Conservation (phyloP, 2,888 invertebrate genomes). For the Nyleta sp. region DNA sequence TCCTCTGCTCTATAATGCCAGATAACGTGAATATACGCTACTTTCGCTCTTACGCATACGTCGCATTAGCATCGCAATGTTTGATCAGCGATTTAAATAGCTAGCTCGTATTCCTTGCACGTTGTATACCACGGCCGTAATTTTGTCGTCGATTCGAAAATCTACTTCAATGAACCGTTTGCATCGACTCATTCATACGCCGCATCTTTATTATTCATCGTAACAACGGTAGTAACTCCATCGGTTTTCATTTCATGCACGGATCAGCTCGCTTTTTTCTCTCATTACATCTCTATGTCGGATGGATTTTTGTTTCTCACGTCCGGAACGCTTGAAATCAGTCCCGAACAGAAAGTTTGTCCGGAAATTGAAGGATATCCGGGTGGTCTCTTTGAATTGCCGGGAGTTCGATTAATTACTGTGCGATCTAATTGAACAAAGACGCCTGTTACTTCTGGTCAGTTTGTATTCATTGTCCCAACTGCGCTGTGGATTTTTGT, state of each 20-base stretch:
- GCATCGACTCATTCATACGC: conserved; percentile 31
- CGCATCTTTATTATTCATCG: conserved; percentile 27
- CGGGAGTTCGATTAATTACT: no score
- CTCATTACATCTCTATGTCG: no score
- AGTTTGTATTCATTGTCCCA: no score
- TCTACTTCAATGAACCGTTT: conserved; percentile 23
- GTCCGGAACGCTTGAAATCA: no score
- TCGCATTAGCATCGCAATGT: conserved; percentile 33
- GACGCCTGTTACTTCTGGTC: no score
- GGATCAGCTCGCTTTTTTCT: no score
- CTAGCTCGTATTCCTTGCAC: conserved; percentile 21
- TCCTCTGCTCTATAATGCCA: conserved; percentile 49
- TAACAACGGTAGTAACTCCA: conserved; percentile 26
- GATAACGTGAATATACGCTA: conserved; percentile 56
- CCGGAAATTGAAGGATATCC: no score
- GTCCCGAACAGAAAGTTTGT: no score
- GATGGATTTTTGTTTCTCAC: no score
- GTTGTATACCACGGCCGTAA: conserved; percentile 11
- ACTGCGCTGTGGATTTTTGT: neutral
- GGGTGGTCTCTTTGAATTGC: no score
- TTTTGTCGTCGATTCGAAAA: conserved; percentile 15
- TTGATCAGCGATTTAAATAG: conserved; percentile 21
- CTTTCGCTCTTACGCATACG: conserved; percentile 29
- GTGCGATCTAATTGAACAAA: no score
- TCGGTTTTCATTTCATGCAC: conserved; percentile 4